Evolutionary conservation across 2,113 vertebrate genomes (phyloP), one percentile per base, ranked within the genome.

Genomic region (Rhea americana): DNA sequence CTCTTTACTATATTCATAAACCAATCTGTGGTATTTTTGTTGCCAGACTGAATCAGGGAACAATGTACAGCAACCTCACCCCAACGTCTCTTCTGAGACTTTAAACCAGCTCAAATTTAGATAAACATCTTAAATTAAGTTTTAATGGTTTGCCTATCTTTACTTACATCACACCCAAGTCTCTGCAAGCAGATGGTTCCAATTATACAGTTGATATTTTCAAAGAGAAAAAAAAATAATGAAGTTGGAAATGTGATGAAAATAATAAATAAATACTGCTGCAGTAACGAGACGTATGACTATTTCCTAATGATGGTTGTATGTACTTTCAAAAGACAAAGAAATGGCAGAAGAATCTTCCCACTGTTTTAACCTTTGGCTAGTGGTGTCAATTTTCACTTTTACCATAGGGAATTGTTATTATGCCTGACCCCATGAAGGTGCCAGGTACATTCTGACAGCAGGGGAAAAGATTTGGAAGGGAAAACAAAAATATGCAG

Each of bases 41-140:
- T 72, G 9, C 11, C n/a, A 82, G 17, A 65, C 15, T 37, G 62
- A 45, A 68, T 41, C 8, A 56, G 20, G 20, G 17, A 50, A 59
- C 30, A 75, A 25, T 0, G 0, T 35, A 35, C 13, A 78, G 45
- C 6, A 35, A 41, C 6, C 6, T 5, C 11, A 30, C 28, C 55
- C 13, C 9, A 24, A 71, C 48, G 26, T 39, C 55, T 47, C 13
- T 8, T 8, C 1, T 26, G 21, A 91, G 37, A 63, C 26, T 76
- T 92, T 45, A 17, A 67, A 37, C 17, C 37, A 45, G 39, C 26
- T 75, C 15, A 72, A 63, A 78, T 63, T 65, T 37, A 59, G 26
- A 79, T 11, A 32, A 81, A 3, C 9, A 58, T 25, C 11, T 35
- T 66, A 35, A 89, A 74, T 43, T 28, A 74, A 41, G 14, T 71